Evolutionary conservation across 2,113 vertebrate genomes (phyloP), one percentile per base, ranked within the genome.

Genomic region (Sinocyclocheilus maitianheensis): DNA sequence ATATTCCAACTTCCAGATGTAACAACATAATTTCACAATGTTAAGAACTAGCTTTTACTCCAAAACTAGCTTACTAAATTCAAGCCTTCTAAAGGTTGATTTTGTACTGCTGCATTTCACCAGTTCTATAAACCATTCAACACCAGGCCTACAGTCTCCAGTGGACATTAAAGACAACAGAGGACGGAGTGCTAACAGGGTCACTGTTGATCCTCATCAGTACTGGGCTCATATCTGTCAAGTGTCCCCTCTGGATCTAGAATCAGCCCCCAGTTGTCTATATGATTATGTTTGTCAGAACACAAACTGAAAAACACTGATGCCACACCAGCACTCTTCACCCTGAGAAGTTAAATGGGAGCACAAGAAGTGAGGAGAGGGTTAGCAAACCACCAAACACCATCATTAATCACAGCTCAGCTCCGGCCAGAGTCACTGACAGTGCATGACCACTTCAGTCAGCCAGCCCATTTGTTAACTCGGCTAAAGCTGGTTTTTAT

Each of bases 391-490:
- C 55, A 16, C 85, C 2, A 69, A 87, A 87, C 84, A 89, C 60
- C 87, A 58, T 83, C 90, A 93, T 94, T 93, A 92, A 93, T 94
- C 92, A 92, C 26, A 86, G 67, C 74, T 77, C 46, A 84, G 63
- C 81, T 85, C 87, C 84, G 83, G 91, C 90, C 82, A 53, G 55
- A 37, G 87, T 84, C 18, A 74, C 83, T 91, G 91, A 93, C 91
- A 93, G 84, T 77, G 77, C 82, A 83, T 85, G 91, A 91, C 91
- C 87, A 84, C 20, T 60, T 85, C 85, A 92, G 92, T 94, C 93
- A 93, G 91, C 91, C 84, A 91, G 88, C 37, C 88, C 91, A 89
- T 94, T 90, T 88, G 90, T 93, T 93, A 94, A 86, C 89, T 86
- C 85, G 75, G 79, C 90, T 88, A 87, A 91, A 91, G 87, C 87